These are phyloP conservation scores for Rachycentron canadum DNA, from an alignment of 2,797 vertebrate genomes.

Conservation along the genomic window DNA sequence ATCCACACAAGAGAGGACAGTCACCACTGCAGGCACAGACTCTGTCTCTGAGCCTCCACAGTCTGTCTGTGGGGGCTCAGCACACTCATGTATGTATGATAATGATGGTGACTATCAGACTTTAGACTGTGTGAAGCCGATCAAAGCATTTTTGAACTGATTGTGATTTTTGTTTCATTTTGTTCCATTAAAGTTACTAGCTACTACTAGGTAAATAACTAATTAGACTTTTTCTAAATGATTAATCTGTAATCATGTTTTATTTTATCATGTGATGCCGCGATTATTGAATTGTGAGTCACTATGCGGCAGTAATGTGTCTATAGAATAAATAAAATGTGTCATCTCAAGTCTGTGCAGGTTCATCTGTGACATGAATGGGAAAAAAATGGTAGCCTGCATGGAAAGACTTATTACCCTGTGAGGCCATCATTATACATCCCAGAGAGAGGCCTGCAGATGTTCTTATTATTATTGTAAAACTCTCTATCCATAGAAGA, in stretches of 20 bases:
- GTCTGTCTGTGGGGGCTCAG: conserved; percentile 29
- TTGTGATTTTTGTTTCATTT: not conserved
- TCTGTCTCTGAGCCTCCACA: conserved; percentile 36
- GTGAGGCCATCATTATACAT: no score
- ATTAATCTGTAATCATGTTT: not conserved
- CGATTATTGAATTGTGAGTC: not conserved
- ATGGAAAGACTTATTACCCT: no score
- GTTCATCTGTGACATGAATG: not conserved
- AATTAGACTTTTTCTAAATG: not conserved
- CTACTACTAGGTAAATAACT: not conserved
- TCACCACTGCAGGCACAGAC: conserved; percentile 19
- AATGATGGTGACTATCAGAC: not conserved
- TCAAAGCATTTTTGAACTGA: not conserved
- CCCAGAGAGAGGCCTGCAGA: no score
- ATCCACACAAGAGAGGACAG: conserved; percentile 56
- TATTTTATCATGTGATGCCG: not conserved
- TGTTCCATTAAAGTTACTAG: not conserved
- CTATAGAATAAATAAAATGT: no score
- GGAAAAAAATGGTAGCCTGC: not conserved
- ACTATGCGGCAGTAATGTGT: not conserved
- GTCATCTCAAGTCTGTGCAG: not conserved
- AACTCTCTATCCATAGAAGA: no score
- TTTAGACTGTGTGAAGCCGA: no score
- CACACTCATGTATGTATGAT: conserved; percentile 18
- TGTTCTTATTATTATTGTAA: no score